Conservation (phyloP, 1,140 invertebrate genomes). For the Dreissena polymorpha region DNA sequence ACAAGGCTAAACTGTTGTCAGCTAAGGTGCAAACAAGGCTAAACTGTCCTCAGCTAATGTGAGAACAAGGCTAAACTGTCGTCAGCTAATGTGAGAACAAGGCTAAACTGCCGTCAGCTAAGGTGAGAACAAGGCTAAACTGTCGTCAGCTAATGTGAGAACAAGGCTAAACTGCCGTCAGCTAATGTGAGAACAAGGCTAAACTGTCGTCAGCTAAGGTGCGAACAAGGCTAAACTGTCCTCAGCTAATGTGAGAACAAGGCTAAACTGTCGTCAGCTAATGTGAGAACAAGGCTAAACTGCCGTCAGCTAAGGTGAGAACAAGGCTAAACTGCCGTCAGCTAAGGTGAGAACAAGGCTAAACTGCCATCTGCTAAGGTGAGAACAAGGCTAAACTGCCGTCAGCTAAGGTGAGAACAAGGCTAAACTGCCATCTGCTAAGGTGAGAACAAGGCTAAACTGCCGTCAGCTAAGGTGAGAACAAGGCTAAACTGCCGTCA, state of each 20-base stretch:
- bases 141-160: constrained; percentile 75
- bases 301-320: constrained; percentile 43
- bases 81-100: constrained; percentile 53
- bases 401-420: constrained; percentile 74
- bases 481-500: constrained; percentile 75
- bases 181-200: constrained; percentile 74
- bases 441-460: constrained; percentile 74
- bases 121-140: constrained; percentile 75
- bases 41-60: constrained; percentile 5
- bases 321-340: constrained; percentile 14
- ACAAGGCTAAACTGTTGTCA: constrained; percentile 14
- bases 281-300: no score
- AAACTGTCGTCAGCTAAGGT: constrained; percentile 76
- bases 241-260: constrained; percentile 74
- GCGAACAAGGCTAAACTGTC: constrained; percentile 74
- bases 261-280: constrained; percentile 10
- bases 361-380: constrained; percentile 1
- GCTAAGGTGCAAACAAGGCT: no score
- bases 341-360: no score
- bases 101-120: constrained; percentile 9
- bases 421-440: constrained; percentile 75
- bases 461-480: constrained; percentile 75
- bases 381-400: constrained; percentile 76
- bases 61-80: no score
- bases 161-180: constrained; percentile 75